These are phyloP conservation scores for Pteruthius melanotis DNA, from an alignment of 2,113 vertebrate genomes.

Conservation along the genomic window DNA sequence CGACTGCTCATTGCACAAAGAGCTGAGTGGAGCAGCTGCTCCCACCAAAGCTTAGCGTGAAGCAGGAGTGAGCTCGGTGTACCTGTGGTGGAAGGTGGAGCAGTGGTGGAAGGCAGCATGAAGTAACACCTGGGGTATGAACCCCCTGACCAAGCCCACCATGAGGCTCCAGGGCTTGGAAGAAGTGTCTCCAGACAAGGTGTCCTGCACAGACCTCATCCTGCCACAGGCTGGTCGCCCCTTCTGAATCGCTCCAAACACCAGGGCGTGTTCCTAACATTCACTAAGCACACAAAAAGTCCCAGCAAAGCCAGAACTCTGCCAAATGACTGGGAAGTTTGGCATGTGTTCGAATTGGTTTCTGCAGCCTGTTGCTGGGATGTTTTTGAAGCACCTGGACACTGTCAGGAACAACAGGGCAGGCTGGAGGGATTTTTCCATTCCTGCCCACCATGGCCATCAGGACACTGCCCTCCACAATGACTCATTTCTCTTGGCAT, in stretches of 20 bases:
- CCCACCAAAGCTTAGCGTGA: accelerated
- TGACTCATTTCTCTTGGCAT: neutral
- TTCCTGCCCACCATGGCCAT: neutral
- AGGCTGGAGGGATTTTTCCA: neutral
- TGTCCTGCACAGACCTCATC: neutral
- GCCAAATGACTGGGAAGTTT: neutral
- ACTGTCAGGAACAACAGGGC: accelerated
- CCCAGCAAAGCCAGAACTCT: neutral
- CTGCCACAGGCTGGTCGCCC: accelerated
- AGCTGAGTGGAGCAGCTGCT: neutral
- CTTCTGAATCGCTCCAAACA: accelerated
- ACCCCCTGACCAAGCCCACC: accelerated
- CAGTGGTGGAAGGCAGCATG: neutral
- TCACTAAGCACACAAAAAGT: neutral
- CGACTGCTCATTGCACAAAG: accelerated
- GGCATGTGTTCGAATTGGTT: accelerated
- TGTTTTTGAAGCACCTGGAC: neutral
- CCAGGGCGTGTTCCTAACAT: accelerated
- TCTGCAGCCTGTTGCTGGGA: neutral
- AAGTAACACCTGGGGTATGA: accelerated
- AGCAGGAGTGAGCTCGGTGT: accelerated
- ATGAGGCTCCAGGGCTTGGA: neutral
- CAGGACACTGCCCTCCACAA: neutral
- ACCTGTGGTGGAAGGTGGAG: neutral
- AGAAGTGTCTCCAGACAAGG: accelerated